A percentile compares a stretch with the other conserved stretches of the same genome.
These are phyloP conservation scores for Ophion obscuratus DNA, from an alignment of 2,888 invertebrate genomes.

Conservation along the genomic window DNA sequence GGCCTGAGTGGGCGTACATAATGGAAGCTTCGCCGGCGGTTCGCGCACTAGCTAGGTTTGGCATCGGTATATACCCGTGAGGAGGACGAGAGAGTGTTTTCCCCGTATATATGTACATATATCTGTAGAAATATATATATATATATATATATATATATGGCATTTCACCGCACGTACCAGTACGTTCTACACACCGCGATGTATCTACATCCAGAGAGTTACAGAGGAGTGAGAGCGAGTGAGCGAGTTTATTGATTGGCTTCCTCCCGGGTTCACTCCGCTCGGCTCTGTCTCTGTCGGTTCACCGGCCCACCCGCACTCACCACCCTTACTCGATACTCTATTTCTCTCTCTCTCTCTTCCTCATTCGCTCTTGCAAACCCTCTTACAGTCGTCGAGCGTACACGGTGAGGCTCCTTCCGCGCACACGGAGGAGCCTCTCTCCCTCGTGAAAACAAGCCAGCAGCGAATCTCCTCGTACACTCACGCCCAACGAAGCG, in stretches of 20 bases:
- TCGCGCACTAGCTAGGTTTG: slow-evolving; percentile 69
- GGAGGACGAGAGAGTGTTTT: slow-evolving; percentile 57
- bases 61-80: slow-evolving; percentile 57
- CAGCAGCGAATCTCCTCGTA: slow-evolving; percentile 51
- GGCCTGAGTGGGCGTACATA: slow-evolving; percentile 83
- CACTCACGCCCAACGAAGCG: slow-evolving; percentile 63
- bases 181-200: slow-evolving; percentile 53
- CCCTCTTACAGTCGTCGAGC: slow-evolving; percentile 74
- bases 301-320: slow-evolving; percentile 48
- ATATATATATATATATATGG: slow-evolving; percentile 66
- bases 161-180: slow-evolving; percentile 60
- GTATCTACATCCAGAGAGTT: slow-evolving; percentile 46
- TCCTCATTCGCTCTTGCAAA: slow-evolving; percentile 77
- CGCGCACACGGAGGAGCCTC: slow-evolving; percentile 31
- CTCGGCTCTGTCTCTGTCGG: slow-evolving; percentile 67
- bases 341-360: slow-evolving; percentile 49
- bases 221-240: slow-evolving; percentile 73
- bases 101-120: slow-evolving; percentile 48
- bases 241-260: slow-evolving; percentile 83
- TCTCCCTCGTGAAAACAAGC: slow-evolving; percentile 44
- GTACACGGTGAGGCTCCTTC: slow-evolving; percentile 43
- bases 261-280: slow-evolving; percentile 80
- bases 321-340: slow-evolving; percentile 61
- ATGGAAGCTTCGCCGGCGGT: slow-evolving; percentile 81
- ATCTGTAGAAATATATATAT: slow-evolving; percentile 43